Evolutionary conservation across 2,888 invertebrate genomes (phyloP), one percentile per base, ranked within the genome.

Genomic region (Altica lythri): DNA sequence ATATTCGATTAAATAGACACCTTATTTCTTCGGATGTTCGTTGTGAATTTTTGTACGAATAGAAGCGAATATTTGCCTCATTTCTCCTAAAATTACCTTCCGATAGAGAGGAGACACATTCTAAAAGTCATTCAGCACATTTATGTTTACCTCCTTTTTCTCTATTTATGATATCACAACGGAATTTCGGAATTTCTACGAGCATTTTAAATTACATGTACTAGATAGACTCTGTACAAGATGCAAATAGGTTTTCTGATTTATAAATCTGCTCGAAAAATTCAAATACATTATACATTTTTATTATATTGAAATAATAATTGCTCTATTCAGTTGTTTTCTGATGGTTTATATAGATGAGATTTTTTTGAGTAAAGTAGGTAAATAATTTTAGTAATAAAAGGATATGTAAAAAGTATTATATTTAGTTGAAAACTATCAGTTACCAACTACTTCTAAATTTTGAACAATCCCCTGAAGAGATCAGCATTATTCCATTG

Each of bases 31-130:
- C 42, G 42, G 34, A 48, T 48, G 38, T 38, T 18, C 27, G 18
- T 8, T 34, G 34, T 16, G 34, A 34, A 34, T 34, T 34, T 34
- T 14, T 34, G 2, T 47, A 53, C 46, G 22, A 17, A 38, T 29
- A 40, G 19, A n/a, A 43, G 35, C 34, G 34, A 34, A 34, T 16
- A 10, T 34, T 55, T 53, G 50, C 49, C 48, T 60, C 57, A 52
- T 62, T 58, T 60, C 48, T 54, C 43, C 47, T 29, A 40, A 45
- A 49, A 61, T 62, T 59, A 64, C 62, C 62, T 62, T 61, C 61
- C 62, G 61, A 62, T 64, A 56, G 53, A 50, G 55, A 59, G 55
- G 55, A 54, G 49, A 53, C 59, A 45, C 51, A 54, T 50, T 61
- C 56, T 42, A 48, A 57, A 53, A 55, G 52, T 53, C 57, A 57